phyloP scores from a whole-genome alignment of 2,888 invertebrate genomes.

The Bugula neritina region DNA sequence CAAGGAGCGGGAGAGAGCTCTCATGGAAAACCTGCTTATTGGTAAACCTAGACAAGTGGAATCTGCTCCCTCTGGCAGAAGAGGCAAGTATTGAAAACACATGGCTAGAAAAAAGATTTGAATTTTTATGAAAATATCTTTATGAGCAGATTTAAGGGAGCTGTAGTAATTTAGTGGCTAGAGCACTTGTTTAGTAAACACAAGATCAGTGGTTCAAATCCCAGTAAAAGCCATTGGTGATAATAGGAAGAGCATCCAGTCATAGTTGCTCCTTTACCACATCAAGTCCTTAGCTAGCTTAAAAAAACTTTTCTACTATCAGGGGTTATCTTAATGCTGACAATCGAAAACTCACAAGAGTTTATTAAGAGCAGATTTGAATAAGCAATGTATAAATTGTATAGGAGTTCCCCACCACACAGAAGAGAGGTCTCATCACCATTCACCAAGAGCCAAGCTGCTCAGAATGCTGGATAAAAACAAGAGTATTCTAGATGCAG shows the following conservation, averaged over 20 bases:
- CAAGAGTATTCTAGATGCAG: conserved; percentile 18
- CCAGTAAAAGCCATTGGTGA: too few species aligned
- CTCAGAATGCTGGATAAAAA: conserved; percentile 21
- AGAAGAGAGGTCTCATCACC: conserved; percentile 1
- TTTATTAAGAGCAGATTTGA: not conserved
- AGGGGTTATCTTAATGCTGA: too few species aligned
- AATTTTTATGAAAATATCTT: not conserved
- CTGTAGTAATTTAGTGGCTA: not conserved
- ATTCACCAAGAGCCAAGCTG: conserved; percentile 23
- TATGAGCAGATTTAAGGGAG: not conserved
- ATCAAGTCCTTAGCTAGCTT: too few species aligned
- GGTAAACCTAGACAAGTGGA: not conserved
- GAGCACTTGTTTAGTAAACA: too few species aligned
- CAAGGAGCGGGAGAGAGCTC: not conserved
- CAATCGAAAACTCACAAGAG: not conserved
- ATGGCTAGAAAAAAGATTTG: not conserved
- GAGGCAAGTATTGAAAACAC: not conserved
- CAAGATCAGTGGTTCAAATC: too few species aligned
- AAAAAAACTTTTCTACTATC: too few species aligned
- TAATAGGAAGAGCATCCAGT: too few species aligned
- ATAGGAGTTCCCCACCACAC: conserved; percentile 19
- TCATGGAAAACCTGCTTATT: not conserved
- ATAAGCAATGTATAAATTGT: not conserved
- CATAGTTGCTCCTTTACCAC: too few species aligned
- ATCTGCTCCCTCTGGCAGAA: conserved; percentile 7